Evolutionary conservation across 1,140 invertebrate genomes (phyloP).

Genomic region (Drosophila hydei): DNA sequence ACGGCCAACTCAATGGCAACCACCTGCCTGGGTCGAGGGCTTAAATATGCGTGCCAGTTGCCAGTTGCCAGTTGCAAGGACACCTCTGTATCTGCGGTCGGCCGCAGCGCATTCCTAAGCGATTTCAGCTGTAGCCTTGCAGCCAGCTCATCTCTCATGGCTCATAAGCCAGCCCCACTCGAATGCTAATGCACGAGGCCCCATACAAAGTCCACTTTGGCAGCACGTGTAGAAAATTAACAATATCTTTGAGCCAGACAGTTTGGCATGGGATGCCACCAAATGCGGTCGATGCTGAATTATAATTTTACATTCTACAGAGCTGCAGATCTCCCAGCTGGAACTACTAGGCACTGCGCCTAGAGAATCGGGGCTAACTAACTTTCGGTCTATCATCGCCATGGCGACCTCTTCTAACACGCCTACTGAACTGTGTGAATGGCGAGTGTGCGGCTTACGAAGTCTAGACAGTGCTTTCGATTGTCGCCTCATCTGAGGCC

Average conservation of each 20-base stretch:
- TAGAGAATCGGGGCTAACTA: no score
- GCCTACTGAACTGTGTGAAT: no score
- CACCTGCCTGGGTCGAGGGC: slow-evolving; percentile 19
- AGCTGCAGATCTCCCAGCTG: no score
- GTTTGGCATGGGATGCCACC: neutral
- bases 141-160: neutral
- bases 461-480: no score
- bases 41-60: slow-evolving; percentile 44
- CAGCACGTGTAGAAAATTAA: slow-evolving; percentile 25
- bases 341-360: no score
- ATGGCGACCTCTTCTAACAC: no score
- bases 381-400: no score
- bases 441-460: no score
- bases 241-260: slow-evolving; percentile 1
- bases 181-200: slow-evolving; percentile 35
- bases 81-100: neutral
- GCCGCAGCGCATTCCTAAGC: slow-evolving; percentile 39
- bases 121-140: slow-evolving; percentile 16
- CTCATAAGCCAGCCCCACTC: slow-evolving; percentile 1
- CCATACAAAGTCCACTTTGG: neutral
- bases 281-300: neutral
- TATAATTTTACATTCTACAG: no score
- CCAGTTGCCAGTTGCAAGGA: neutral
- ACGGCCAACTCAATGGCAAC: slow-evolving; percentile 10
- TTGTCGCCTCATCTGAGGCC: no score